phyloP scores from a whole-genome alignment of 2,113 vertebrate species.

The Pituophis catenifer region DNA sequence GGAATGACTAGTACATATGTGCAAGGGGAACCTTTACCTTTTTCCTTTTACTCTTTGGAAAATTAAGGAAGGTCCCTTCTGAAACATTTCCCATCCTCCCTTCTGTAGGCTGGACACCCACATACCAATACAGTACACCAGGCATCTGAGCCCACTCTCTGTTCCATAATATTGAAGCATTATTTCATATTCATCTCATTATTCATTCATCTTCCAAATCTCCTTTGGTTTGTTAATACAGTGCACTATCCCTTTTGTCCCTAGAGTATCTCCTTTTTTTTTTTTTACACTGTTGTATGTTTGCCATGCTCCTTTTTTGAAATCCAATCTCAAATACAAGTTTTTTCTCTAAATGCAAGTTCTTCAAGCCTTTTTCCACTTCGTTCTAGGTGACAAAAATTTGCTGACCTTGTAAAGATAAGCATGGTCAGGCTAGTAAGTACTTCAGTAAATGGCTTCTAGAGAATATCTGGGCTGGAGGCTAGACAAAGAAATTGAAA shows the following conservation, averaged over 20 bases:
- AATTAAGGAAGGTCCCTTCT: neutral
- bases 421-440: neutral
- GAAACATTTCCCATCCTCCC: neutral
- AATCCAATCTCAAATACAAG: neutral
- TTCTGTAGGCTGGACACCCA: neutral
- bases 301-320: neutral
- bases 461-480: neutral
- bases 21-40: too few relatives aligned
- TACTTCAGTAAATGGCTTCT: neutral
- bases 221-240: neutral
- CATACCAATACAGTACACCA: neutral
- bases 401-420: neutral
- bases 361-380: neutral
- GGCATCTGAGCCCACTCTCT: neutral
- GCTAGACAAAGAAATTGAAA: neutral
- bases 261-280: neutral
- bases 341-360: neutral
- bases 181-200: neutral
- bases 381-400: neutral
- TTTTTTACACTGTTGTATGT: neutral
- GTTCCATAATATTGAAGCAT: neutral
- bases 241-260: neutral
- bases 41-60: neutral
- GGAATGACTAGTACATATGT: too few relatives aligned
- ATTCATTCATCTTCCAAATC: neutral